Conservation (phyloP, 2,888 invertebrate species). For the Phyllotreta cruciferae region DNA sequence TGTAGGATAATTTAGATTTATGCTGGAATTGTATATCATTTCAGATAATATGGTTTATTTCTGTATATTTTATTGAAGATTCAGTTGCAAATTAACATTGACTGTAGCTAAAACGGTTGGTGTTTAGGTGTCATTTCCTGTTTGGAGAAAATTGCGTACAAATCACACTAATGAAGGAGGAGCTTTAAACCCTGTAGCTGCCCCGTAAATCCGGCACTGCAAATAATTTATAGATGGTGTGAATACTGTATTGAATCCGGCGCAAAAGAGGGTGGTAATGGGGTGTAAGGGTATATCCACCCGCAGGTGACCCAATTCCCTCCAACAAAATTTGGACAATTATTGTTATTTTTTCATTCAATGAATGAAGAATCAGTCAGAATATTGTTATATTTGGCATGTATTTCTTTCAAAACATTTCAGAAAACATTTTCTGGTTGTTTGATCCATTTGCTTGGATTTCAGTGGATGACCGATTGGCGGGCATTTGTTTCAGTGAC, state of each 20-base stretch:
- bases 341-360: background rate
- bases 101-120: no score
- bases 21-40: background rate
- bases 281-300: slow-evolving; percentile 2
- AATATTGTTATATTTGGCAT: background rate
- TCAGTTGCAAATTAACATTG: background rate
- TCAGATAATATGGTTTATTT: slow-evolving; percentile 3
- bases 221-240: slow-evolving; percentile 9
- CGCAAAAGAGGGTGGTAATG: background rate
- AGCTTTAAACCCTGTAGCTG: slow-evolving; percentile 5
- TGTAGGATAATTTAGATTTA: background rate
- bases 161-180: slow-evolving; percentile 2
- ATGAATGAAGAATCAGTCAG: background rate
- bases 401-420: no score
- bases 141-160: no score
- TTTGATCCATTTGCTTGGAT: no score
- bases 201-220: slow-evolving; percentile 8
- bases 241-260: slow-evolving; percentile 7
- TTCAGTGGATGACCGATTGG: no score
- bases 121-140: no score
- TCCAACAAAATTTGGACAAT: background rate
- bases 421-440: no score
- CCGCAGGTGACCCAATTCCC: slow-evolving; percentile 4
- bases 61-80: background rate
- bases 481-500: no score